Base-by-base conservation (phyloP, 1,140 invertebrate genomes). In the Drosophila bipectinata region DNA sequence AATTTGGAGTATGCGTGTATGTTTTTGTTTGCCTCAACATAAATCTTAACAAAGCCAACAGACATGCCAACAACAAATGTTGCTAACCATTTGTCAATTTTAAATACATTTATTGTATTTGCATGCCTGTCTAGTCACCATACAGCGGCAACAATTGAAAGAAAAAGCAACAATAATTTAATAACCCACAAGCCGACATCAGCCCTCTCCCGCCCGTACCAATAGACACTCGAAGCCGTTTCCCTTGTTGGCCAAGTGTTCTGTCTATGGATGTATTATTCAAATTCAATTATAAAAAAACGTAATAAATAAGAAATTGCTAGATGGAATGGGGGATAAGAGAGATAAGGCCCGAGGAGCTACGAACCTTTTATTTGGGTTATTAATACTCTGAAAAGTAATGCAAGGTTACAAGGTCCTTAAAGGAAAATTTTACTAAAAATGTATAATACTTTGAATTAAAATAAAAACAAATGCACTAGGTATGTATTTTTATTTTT, bases 281-380 rank as follows among this genome's bases (percentile, higher is more conserved):
- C 78, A 87, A 87, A 87, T 87, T 82, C 82, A 87, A 87, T 87
- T 85, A 85, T 72, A 63, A 87, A 75, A 71, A 77, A 80, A 67
- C 18, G 64, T 69, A 80, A 85, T 85, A 85, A 85, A 85, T 85
- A 84, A 76, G 67, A 59, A 63, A 71, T 76, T 64, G 55, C 51
- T 85, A 56, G 45, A 73, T 69, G 66, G 66, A 57, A 72, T 55
- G 74, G 60, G 39, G 58, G 58, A 66, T 66, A 78, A 26, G 37
- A 56, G 47, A 49, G 51, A 44, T 59, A 58, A 26, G 8, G 18
- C 15, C 34, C 15, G 14, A 32, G 45, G 34, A 21, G 12, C 56
- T 1, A 54, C 18, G 32, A 12, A 59, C 15, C 66, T 49, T 48
- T 39, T 15, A 37, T 44, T 45, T 39, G 47, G 34, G 28, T 21